Conservation (phyloP, 2,113 vertebrate species). For the Cichladusa arquata region DNA sequence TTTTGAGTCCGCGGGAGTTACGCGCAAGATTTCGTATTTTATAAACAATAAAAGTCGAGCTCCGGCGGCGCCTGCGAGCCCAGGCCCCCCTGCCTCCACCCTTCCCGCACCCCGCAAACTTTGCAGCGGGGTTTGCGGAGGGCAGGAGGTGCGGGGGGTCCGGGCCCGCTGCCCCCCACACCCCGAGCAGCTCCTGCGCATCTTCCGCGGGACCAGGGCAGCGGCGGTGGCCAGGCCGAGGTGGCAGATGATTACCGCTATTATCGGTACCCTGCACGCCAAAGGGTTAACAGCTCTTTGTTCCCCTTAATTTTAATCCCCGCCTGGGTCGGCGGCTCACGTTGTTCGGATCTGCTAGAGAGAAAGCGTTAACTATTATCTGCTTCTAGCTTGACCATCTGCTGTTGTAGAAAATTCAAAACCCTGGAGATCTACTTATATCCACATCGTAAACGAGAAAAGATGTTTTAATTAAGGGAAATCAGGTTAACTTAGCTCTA, state of each 20-base stretch:
- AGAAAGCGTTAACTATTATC: conserved; percentile 92
- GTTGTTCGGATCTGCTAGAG: conserved; percentile 85
- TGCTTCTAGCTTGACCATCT: conserved; percentile 94
- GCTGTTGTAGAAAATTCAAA: conserved; percentile 91
- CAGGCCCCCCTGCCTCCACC: neutral
- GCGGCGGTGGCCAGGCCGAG: conserved; percentile 11
- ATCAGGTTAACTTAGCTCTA: conserved; percentile 91
- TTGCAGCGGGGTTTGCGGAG: neutral
- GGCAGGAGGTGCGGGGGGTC: neutral
- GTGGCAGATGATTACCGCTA: conserved; percentile 21
- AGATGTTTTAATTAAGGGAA: conserved; percentile 96
- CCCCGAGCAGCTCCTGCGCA: neutral
- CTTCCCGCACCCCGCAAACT: conserved; percentile 45
- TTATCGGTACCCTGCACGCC: conserved; percentile 38
- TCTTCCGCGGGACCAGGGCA: neutral
- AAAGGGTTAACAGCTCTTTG: conserved; percentile 85
- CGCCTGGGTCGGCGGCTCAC: conserved; percentile 83
- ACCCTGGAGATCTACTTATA: conserved; percentile 93
- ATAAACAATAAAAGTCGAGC: conserved; percentile 73
- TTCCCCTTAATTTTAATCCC: conserved; percentile 90
- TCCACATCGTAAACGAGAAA: conserved; percentile 93
- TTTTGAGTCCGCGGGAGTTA: conserved; percentile 52
- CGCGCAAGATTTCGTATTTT: conserved; percentile 68
- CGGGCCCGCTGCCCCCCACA: fast-evolving
- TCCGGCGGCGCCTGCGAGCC: conserved; percentile 43